A percentile compares a stretch with the other conserved stretches of the same genome.
Conservation (phyloP, 2,888 invertebrate genomes). For the Tetropium fuscum region DNA sequence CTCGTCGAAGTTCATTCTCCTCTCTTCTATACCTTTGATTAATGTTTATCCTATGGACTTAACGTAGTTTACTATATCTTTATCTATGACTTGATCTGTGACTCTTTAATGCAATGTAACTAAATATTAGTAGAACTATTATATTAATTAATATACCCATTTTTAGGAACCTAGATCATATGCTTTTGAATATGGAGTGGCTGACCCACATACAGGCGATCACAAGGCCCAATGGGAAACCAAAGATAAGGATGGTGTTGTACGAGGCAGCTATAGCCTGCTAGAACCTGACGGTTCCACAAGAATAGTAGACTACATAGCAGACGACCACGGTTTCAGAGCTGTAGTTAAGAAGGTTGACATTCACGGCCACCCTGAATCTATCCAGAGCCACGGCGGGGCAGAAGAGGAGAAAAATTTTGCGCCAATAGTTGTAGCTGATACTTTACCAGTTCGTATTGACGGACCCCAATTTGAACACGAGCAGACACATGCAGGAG, state of each 20-base stretch:
- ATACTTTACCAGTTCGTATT: slow-evolving; percentile 23
- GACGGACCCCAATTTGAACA: slow-evolving; percentile 26
- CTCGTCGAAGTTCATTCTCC: no score
- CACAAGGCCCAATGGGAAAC: slow-evolving; percentile 62
- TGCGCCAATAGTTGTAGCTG: slow-evolving; percentile 30
- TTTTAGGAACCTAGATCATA: slow-evolving; percentile 56
- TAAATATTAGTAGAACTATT: no score
- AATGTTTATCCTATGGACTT: no score
- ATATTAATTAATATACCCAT: not conserved
- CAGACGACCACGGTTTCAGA: slow-evolving; percentile 59
- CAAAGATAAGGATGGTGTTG: slow-evolving; percentile 57
- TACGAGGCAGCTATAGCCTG: slow-evolving; percentile 60
- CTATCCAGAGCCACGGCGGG: slow-evolving; percentile 45
- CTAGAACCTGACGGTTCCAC: slow-evolving; percentile 62
- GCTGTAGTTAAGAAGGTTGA: slow-evolving; percentile 61
- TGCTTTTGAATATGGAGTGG: slow-evolving; percentile 60
- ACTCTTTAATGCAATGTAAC: no score
- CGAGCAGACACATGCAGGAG: slow-evolving; percentile 18
- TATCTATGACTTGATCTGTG: no score
- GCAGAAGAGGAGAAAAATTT: slow-evolving; percentile 15
- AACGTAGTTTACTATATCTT: no score
- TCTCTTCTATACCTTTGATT: no score
- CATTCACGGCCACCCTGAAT: slow-evolving; percentile 44
- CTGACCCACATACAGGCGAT: slow-evolving; percentile 60
- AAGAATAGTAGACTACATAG: slow-evolving; percentile 61